Evolutionary conservation across 2,888 invertebrate species (phyloP), one percentile per base, ranked within the genome.

Genomic region (Hypselothyrea guttata): DNA sequence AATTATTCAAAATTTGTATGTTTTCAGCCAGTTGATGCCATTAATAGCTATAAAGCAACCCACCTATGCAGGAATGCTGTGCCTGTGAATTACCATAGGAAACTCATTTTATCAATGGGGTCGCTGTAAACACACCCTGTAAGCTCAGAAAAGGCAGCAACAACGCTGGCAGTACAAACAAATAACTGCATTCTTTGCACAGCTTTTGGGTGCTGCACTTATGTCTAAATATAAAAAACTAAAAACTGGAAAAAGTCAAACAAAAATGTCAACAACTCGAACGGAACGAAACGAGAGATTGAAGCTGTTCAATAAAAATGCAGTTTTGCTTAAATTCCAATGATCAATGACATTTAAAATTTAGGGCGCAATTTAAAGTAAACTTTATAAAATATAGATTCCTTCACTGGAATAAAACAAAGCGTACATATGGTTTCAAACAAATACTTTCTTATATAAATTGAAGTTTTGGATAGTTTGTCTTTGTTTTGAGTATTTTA

Each of bases 191-290:
- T 46, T 70, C 57, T 58, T 55, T 27, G 27, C 51, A 44, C 41
- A 38, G 41, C 12, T 69, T 54, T 44, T 45, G 35, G 61, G 57
- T 40, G 37, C 42, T 55, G 60, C 35, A 51, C 46, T 61, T 37
- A 16, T 37, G n/a, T 22, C 12, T 30, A 47, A 7, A 74, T 37
- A 15, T 22, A 22, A 38, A 47, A 7, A 74, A 72, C 60, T 68
- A n/a, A n/a, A n/a, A n/a, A 64, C 60, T 68, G 69, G 22, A 55
- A 84, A 77, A 81, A 81, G 84, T 77, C 81, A 84, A 75, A 42
- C 61, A 81, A 86, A 86, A 81, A 84, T 81, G 81, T 81, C 81
- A 86, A 74, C 84, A 59, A 66, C 53, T 61, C 53, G 13, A 18
- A 51, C 34, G 28, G 18, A 40, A 38, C 27, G 16, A 37, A 54